Evolutionary conservation across 2,888 invertebrate species (phyloP).

Genomic region (Drosophila anomelani): DNA sequence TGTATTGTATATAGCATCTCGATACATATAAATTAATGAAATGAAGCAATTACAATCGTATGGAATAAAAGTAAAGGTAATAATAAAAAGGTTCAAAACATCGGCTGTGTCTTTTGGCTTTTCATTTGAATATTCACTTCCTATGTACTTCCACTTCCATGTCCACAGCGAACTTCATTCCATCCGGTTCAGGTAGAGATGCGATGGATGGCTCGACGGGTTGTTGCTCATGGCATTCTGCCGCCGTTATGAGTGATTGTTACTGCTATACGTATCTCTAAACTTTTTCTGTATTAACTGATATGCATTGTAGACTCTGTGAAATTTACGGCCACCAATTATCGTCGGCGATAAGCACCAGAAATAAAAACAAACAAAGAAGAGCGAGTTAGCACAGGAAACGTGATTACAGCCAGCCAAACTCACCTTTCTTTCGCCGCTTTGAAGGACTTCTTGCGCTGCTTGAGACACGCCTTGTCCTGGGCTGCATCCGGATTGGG

Average conservation of each 20-base stretch:
- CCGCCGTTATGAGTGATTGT: constrained; percentile 71
- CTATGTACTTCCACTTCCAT: constrained; percentile 30
- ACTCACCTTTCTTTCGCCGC: constrained; percentile 84
- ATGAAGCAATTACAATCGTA: constrained; percentile 82
- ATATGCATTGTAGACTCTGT: constrained; percentile 88
- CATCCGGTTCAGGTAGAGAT: constrained; percentile 48
- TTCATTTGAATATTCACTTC: constrained; percentile 38
- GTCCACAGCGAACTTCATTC: constrained; percentile 22
- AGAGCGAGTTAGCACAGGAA: constrained; percentile 72
- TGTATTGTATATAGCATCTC: constrained; percentile 73
- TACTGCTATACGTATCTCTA: constrained; percentile 88
- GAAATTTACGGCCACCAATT: constrained; percentile 41
- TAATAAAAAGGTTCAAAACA: constrained; percentile 70
- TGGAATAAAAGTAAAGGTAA: constrained; percentile 71
- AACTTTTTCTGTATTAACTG: constrained; percentile 90
- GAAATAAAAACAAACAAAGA: constrained; percentile 26
- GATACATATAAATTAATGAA: constrained; percentile 70
- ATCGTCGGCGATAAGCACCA: constrained; percentile 35
- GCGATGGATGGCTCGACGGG: constrained; percentile 39
- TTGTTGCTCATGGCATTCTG: constrained; percentile 8
- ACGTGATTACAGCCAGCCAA: not conserved
- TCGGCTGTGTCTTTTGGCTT: constrained; percentile 39
- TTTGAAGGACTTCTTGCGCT: constrained; percentile 84
- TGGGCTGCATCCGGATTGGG: constrained; percentile 77
- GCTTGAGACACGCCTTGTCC: constrained; percentile 80